These are phyloP conservation scores for Dipodomys merriami DNA, from an alignment of 2,113 vertebrate genomes.

Conservation along the genomic window DNA sequence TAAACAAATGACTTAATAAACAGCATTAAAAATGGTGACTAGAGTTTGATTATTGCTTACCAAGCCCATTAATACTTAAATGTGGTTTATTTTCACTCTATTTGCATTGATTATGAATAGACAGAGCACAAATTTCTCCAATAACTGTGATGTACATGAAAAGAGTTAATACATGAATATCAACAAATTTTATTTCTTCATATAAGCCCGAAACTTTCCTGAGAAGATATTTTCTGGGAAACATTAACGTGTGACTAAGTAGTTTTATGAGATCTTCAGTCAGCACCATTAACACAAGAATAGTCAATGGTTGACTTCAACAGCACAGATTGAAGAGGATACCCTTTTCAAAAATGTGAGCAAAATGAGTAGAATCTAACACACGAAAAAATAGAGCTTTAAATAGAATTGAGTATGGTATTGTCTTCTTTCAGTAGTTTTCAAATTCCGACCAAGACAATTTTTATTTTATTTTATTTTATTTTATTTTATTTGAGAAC, in stretches of 20 bases:
- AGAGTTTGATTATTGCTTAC: neutral
- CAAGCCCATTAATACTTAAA: neutral
- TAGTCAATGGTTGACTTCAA: neutral
- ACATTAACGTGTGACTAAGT: neutral
- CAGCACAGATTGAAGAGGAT: neutral
- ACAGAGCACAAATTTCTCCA: neutral
- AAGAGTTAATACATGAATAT: neutral
- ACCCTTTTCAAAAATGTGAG: neutral
- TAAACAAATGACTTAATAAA: neutral
- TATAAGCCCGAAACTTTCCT: neutral
- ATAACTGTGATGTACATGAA: neutral
- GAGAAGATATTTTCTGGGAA: neutral
- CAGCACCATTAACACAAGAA: neutral
- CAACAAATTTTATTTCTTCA: neutral
- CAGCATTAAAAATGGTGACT: neutral
- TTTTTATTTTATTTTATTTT: too few species aligned
- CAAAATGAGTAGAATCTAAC: too few species aligned
- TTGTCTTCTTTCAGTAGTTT: neutral
- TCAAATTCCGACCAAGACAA: neutral
- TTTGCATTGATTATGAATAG: neutral
- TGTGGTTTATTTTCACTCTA: neutral
- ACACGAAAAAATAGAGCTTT: neutral
- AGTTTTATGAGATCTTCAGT: neutral
- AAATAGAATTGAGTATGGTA: neutral
- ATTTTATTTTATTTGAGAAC: too few species aligned